phyloP scores from a whole-genome alignment of 2,113 vertebrate species.

The Corythoichthys intestinalis region DNA sequence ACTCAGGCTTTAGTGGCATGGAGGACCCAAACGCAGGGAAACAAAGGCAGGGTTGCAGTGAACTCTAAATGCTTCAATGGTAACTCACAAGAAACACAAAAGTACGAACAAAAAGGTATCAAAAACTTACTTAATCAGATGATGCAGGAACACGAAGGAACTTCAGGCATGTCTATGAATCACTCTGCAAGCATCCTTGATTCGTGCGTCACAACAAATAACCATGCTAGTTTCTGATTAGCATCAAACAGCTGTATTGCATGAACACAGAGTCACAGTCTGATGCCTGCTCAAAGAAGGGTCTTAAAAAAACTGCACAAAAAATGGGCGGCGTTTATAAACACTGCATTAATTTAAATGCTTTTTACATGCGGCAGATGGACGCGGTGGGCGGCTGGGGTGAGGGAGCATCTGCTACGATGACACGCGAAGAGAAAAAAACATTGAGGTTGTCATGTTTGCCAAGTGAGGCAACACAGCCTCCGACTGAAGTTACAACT shows the following conservation, averaged over 20 bases:
- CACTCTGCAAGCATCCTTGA: slow-evolving; percentile 42
- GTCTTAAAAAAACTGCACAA: slow-evolving; percentile 21
- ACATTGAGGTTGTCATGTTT: background rate
- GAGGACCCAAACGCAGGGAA: too few relatives aligned
- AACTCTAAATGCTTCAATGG: too few relatives aligned
- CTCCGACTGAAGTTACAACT: background rate
- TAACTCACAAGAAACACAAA: too few relatives aligned
- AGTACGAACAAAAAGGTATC: too few relatives aligned
- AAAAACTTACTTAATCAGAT: too few relatives aligned
- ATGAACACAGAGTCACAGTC: slow-evolving; percentile 35
- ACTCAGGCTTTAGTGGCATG: too few relatives aligned
- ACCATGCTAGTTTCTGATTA: background rate
- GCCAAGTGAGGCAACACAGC: background rate
- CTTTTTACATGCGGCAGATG: slow-evolving; percentile 53
- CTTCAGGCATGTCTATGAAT: slow-evolving; percentile 20
- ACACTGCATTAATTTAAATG: slow-evolving; percentile 43
- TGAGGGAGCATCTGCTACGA: slow-evolving; percentile 62
- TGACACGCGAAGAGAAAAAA: background rate
- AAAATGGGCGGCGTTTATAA: slow-evolving; percentile 38
- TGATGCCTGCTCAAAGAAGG: slow-evolving; percentile 41
- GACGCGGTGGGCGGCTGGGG: slow-evolving; percentile 43
- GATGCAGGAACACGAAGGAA: too few relatives aligned
- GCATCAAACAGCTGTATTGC: slow-evolving; percentile 15
- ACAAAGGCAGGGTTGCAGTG: too few relatives aligned
- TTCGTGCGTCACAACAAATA: slow-evolving; percentile 28